Evolutionary conservation across 2,797 vertebrate species (phyloP).

Genomic region (Sebastes iracundus): DNA sequence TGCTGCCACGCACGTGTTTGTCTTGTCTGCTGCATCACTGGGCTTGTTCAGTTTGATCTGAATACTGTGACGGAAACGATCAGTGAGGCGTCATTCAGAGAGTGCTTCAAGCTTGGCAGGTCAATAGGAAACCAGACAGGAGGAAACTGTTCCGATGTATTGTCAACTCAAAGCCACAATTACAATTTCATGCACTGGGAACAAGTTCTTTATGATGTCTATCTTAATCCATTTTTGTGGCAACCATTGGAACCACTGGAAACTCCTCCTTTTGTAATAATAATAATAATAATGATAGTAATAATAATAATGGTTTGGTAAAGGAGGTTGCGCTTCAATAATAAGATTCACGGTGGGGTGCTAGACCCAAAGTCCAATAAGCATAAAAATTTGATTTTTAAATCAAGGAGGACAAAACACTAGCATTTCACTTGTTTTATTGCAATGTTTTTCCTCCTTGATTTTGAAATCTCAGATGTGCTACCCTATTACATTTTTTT

Average conservation of each 20-base stretch:
- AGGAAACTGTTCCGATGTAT: not conserved
- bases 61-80: not conserved
- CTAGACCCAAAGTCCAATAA: too few species aligned
- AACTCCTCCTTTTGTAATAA: not conserved
- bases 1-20: not conserved
- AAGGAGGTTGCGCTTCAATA: too few species aligned
- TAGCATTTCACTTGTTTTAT: too few species aligned
- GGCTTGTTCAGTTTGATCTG: not conserved
- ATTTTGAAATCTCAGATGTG: too few species aligned
- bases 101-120: not conserved
- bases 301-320: not conserved
- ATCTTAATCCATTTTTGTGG: not conserved
- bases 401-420: too few species aligned
- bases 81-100: not conserved
- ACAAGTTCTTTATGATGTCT: not conserved
- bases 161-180: not conserved
- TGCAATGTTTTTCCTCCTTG: too few species aligned
- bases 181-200: not conserved
- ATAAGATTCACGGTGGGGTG: too few species aligned
- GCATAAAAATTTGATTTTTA: too few species aligned
- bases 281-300: too few species aligned
- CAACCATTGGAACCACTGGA: not conserved
- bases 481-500: too few species aligned
- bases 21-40: not conserved
- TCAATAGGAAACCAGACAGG: not conserved